Evolutionary conservation across 1,140 invertebrate genomes (phyloP), one percentile per base, ranked within the genome.

Genomic region (Aphis craccivora): DNA sequence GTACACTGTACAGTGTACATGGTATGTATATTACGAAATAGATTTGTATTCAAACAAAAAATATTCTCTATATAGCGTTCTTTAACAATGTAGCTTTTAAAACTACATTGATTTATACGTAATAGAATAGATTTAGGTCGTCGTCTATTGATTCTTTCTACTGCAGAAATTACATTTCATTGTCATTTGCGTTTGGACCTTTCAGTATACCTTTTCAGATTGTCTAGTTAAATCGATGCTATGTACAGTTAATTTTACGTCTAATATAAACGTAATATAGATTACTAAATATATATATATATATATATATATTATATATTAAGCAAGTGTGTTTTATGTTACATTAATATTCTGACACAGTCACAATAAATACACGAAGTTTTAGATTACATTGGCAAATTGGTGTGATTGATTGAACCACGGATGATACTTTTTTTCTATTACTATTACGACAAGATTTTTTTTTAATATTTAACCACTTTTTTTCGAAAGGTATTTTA

Each of bases 61-160:
- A 76, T 9, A n/a, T 14, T 35, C 60, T 76, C 4, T 18, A 18
- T 18, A n/a, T n/a, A n/a, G 60, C 30, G n/a, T 76, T 76, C 60
- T n/a, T 76, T 76, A 76, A n/a, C 60, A n/a, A 76, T 67, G 11
- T 67, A 67, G n/a, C 30, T 76, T 76, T 76, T 18, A n/a, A 76
- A 76, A 76, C 60, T 76, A 76, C 60, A 76, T n/a, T 76, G n/a
- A 76, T 76, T 76, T 76, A 76, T 76, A 76, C 60, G n/a, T 76
- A 76, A 76, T n/a, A 18, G 18, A 37, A 83, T 23, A 83, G 81
- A 83, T 37, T 83, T 43, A 84, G 37, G 40, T 84, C 83, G 81
- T 43, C 35, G 81, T 43, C 3, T 45, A 43, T 86, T 25, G 40
- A 86, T 43, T 43, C 23, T 86, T 86, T 86, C 11, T 43, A 25